Conservation (phyloP, 2,888 invertebrate species). For the Drosophila atroscutellata region DNA sequence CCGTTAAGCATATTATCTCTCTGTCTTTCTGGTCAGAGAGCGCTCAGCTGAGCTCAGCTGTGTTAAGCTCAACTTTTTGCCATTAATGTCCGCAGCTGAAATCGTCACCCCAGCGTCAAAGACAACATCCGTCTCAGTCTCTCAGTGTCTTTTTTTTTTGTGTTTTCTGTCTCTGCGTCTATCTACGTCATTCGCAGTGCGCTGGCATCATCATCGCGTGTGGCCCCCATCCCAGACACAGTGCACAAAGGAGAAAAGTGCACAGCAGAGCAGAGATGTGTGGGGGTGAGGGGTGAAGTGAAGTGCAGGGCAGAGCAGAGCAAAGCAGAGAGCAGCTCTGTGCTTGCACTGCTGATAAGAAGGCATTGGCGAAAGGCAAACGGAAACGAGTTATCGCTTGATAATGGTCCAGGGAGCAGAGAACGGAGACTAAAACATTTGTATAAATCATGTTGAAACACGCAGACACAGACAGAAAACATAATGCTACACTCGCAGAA, state of each 20-base stretch:
- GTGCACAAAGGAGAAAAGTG: background rate
- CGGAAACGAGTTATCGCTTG: constrained; percentile 67
- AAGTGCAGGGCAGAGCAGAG: background rate
- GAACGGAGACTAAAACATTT: constrained; percentile 5
- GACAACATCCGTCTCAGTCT: constrained; percentile 28
- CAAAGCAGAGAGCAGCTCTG: background rate
- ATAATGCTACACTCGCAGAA: constrained; percentile 18
- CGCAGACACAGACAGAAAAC: constrained; percentile 11
- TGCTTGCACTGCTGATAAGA: constrained; percentile 49
- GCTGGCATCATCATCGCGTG: constrained; percentile 36
- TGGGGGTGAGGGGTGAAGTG: constrained; percentile 1
- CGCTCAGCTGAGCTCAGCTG: constrained; percentile 23
- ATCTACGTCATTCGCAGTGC: constrained; percentile 42
- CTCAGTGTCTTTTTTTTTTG: background rate
- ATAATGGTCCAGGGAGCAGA: constrained; percentile 54
- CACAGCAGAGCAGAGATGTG: background rate
- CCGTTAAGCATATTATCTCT: constrained; percentile 33
- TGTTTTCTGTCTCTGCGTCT: constrained; percentile 8
- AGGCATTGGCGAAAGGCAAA: constrained; percentile 33
- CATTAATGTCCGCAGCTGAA: constrained; percentile 23
- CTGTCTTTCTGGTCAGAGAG: constrained; percentile 1
- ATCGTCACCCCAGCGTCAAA: constrained; percentile 5
- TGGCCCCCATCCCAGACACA: constrained; percentile 26
- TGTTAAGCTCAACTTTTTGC: constrained; percentile 34
- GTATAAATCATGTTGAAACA: constrained; percentile 24